Percentiles rank a stretch among this genome's conserved stretches.
phyloP scores from a whole-genome alignment of 2,888 invertebrate genomes.

The Nezara viridula region DNA sequence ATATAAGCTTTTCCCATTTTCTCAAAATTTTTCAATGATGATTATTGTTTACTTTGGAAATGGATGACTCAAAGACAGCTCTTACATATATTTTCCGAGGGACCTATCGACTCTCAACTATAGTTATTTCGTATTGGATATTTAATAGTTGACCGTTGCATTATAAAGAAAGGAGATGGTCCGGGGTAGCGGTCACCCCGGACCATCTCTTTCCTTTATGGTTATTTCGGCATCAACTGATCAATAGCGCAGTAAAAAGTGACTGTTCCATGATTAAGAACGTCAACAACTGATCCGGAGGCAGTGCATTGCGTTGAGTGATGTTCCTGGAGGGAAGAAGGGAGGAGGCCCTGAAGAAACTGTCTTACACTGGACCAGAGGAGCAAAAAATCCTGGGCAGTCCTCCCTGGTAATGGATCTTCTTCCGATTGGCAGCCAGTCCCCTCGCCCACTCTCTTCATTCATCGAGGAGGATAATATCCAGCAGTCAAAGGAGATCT shows the following conservation, averaged over 20 bases:
- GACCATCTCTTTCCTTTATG: too few species aligned
- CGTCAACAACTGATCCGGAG: background rate
- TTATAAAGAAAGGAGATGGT: too few species aligned
- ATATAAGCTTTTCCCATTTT: too few species aligned
- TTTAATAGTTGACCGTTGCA: too few species aligned
- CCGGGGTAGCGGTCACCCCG: too few species aligned
- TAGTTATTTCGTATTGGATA: too few species aligned
- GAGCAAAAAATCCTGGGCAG: conserved; percentile 32
- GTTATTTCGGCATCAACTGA: background rate
- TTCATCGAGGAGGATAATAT: background rate
- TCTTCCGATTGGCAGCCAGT: background rate
- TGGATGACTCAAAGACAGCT: too few species aligned
- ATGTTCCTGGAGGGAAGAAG: background rate
- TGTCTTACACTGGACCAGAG: conserved; percentile 4
- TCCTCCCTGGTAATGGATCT: conserved; percentile 31
- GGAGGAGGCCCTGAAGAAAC: conserved; percentile 12
- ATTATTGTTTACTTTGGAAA: too few species aligned
- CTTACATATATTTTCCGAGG: too few species aligned
- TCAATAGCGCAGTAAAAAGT: background rate
- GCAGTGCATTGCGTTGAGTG: conserved; percentile 21
- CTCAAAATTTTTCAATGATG: too few species aligned
- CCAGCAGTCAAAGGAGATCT: background rate
- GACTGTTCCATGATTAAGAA: background rate
- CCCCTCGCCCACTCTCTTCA: conserved; percentile 6
- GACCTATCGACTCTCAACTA: too few species aligned